Evolutionary conservation across 2,113 vertebrate genomes (phyloP), one percentile per base, ranked within the genome.

Genomic region (Rattus rattus): DNA sequence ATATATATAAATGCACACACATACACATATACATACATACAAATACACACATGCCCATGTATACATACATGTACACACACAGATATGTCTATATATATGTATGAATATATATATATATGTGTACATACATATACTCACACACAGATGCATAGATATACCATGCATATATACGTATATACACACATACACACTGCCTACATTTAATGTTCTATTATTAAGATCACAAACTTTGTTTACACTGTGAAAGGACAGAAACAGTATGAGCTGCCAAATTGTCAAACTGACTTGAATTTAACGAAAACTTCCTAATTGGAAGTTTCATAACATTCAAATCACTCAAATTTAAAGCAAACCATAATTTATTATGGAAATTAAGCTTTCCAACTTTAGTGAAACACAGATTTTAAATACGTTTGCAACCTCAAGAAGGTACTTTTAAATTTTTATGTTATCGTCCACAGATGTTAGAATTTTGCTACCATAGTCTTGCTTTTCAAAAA

Each of bases 241-340:
- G 88, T 90, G 11, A 95, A 89, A 92, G 47, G 80, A 39, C 22
- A 93, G 33, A 94, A 89, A 33, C 28, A 92, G 36, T 7, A 73
- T 33, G 54, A 86, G 81, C 2, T 83, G 36, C 24, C 56, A 69
- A 87, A 30, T 75, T 90, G 95, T 77, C 67, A 59, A 87, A 47
- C 1, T 70, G 10, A 79, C 28, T 81, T 86, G 86, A 90, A 92
- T 96, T 93, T 84, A 95, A 88, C 76, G 17, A 94, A 16, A 65
- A 96, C 8, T 95, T 84, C 83, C 63, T 73, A 91, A 90, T 67
- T 26, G 72, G 19, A 94, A 91, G 88, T 92, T 95, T 91, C 30
- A 79, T 17, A 92, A 77, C 92, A 92, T 79, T 88, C 69, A 89
- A 91, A 75, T 84, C 91, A 90, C 70, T 90, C 69, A 91, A 94